Percentiles rank a stretch among this genome's conserved stretches.
phyloP scores from a whole-genome alignment of 2,797 vertebrate species.

The Coreius guichenoti region DNA sequence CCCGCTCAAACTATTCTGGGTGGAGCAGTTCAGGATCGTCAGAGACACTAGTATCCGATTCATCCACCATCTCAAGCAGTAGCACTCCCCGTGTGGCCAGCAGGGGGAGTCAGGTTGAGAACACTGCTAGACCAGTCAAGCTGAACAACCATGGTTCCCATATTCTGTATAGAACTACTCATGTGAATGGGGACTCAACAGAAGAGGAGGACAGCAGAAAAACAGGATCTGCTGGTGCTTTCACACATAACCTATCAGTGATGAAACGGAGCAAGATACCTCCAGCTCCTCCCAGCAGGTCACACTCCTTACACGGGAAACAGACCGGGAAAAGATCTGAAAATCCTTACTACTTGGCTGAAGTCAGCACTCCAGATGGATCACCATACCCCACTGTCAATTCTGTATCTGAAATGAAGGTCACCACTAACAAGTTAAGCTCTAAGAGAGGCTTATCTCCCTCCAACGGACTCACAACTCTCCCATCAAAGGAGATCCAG shows the following conservation, averaged over 20 bases:
- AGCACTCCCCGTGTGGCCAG: conserved; percentile 68
- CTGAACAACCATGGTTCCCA: not conserved
- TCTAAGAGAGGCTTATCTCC: conserved; percentile 83
- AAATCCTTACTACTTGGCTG: conserved; percentile 62
- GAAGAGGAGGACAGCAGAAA: conserved; percentile 50
- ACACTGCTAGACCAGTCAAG: conserved; percentile 50
- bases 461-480: conserved; percentile 81
- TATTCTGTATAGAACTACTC: not conserved
- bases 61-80: conserved; percentile 91
- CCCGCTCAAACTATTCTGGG: conserved; percentile 71
- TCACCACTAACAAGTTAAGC: conserved; percentile 60
- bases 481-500: conserved; percentile 68
- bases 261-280: conserved; percentile 86
- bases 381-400: conserved; percentile 60
- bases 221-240: conserved; percentile 67
- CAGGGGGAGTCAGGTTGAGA: conserved; percentile 57
- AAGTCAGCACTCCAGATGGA: conserved; percentile 77
- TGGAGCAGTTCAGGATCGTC: conserved; percentile 95
- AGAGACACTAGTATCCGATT: conserved; percentile 93
- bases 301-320: conserved; percentile 82
- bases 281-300: conserved; percentile 85
- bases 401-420: not conserved
- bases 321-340: conserved; percentile 52
- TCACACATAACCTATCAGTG: conserved; percentile 87
- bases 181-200: conserved; percentile 38